Evolutionary conservation across 2,113 vertebrate species (phyloP).

Genomic region (Lathamus discolor): DNA sequence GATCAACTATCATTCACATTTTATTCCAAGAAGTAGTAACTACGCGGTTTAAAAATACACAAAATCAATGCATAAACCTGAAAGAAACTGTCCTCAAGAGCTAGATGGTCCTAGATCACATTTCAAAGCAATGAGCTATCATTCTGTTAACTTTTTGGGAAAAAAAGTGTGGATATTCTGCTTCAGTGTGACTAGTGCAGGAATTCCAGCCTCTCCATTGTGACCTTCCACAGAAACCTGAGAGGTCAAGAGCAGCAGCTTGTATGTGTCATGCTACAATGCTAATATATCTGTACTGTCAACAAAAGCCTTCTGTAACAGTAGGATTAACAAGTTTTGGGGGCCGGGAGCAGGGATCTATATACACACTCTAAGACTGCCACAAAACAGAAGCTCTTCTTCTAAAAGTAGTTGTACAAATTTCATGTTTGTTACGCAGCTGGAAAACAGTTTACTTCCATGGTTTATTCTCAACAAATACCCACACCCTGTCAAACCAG

Average conservation of each 20-base stretch:
- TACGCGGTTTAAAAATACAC: not conserved
- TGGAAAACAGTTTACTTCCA: not conserved
- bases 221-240: not conserved
- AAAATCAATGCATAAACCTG: not conserved
- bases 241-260: not conserved
- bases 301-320: not conserved
- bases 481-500: not conserved
- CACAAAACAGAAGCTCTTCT: not conserved
- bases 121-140: constrained; percentile 15
- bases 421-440: not conserved
- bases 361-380: not conserved
- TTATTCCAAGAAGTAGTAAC: not conserved
- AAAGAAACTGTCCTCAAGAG: not conserved
- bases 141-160: constrained; percentile 32
- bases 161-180: not conserved
- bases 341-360: rapidly evolving
- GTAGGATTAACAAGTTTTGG: not conserved
- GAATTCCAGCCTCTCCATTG: not conserved
- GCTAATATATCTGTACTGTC: not conserved
- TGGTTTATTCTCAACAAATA: not conserved
- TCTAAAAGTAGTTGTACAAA: not conserved
- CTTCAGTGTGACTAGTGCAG: not conserved
- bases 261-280: not conserved
- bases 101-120: not conserved
- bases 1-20: not conserved